A percentile compares a stretch with the other conserved stretches of the same genome.
These are phyloP conservation scores for Chelonia mydas DNA, from an alignment of 2,797 vertebrate genomes.

Conservation along the genomic window DNA sequence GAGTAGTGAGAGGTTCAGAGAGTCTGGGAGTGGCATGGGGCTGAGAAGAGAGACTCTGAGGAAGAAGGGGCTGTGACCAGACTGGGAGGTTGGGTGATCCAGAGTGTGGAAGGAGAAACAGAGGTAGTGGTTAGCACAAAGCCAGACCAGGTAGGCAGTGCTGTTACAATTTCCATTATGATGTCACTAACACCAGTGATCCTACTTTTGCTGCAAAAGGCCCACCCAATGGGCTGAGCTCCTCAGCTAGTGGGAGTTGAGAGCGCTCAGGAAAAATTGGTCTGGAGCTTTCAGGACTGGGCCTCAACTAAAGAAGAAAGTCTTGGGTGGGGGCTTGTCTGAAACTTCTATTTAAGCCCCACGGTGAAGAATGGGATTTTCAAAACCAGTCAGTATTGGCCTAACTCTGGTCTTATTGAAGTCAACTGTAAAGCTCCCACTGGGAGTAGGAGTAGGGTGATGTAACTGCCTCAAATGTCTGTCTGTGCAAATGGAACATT, in stretches of 20 bases:
- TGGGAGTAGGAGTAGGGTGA: constrained; percentile 26
- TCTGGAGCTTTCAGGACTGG: not conserved
- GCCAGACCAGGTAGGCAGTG: not conserved
- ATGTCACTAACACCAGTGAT: not conserved
- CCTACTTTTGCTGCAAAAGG: not conserved
- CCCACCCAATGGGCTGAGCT: accelerated
- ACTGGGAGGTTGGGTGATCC: not conserved
- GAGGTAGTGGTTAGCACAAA: not conserved
- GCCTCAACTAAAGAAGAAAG: not conserved
- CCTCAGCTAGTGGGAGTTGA: not conserved
- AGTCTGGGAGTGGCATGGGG: no score
- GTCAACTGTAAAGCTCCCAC: not conserved
- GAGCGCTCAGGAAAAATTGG: not conserved
- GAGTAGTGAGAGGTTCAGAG: not conserved
- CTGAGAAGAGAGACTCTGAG: not conserved
- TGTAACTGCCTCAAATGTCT: not conserved
- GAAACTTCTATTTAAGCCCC: not conserved
- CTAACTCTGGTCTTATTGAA: constrained; percentile 1
- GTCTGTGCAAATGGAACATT: not conserved
- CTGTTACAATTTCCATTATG: not conserved
- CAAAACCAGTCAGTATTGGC: not conserved
- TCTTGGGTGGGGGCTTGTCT: not conserved
- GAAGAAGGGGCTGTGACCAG: not conserved
- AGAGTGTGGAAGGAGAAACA: not conserved
- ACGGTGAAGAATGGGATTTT: constrained; percentile 1